Conservation (phyloP, 2,797 vertebrate species). For the Pangasius krempfi region DNA sequence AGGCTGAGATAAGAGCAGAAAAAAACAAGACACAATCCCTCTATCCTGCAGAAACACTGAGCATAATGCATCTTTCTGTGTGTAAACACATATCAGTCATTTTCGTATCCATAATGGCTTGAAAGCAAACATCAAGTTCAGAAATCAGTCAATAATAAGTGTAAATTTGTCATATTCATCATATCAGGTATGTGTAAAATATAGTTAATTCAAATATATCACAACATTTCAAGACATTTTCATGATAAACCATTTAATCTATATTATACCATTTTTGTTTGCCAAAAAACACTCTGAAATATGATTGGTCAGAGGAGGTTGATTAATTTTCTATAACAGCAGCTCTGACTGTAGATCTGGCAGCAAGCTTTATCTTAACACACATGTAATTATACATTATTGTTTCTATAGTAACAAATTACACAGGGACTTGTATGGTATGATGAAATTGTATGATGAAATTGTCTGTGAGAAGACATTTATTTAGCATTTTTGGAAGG, state of each 20-base stretch:
- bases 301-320: background rate
- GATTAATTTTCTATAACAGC: background rate
- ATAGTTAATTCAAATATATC: background rate
- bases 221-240: background rate
- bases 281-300: background rate
- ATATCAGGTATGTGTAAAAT: background rate
- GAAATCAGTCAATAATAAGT: background rate
- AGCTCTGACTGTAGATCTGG: background rate
- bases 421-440: too few species aligned
- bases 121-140: background rate
- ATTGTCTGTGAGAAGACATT: too few species aligned
- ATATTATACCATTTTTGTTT: background rate
- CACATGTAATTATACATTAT: too few species aligned
- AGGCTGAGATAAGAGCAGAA: slow-evolving; percentile 31
- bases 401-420: too few species aligned
- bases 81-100: background rate
- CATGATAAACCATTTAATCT: background rate
- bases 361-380: too few species aligned
- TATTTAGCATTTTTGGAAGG: too few species aligned
- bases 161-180: background rate
- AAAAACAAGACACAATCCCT: slow-evolving; percentile 21
- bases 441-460: too few species aligned
- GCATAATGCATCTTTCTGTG: background rate
- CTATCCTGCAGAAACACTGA: slow-evolving; percentile 14
- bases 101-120: background rate